Percentiles rank a stretch among this genome's conserved stretches.
These are phyloP conservation scores for Melanostoma scalare DNA, from an alignment of 2,888 invertebrate genomes.

Conservation along the genomic window DNA sequence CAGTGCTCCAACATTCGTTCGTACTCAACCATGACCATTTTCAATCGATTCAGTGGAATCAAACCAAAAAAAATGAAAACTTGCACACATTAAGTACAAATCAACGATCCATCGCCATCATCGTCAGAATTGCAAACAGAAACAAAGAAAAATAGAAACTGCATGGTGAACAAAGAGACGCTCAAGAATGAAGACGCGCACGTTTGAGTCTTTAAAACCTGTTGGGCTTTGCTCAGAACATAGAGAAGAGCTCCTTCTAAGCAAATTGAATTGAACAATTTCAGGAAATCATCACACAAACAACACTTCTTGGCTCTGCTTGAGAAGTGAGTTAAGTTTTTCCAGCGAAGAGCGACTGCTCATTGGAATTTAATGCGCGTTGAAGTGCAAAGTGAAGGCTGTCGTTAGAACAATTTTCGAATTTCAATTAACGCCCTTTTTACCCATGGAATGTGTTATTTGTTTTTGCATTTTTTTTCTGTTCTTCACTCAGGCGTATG, in stretches of 20 bases:
- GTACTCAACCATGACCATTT: conserved; percentile 67
- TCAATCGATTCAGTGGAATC: conserved; percentile 66
- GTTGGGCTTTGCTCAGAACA: conserved; percentile 21
- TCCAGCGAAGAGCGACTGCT: conserved; percentile 36
- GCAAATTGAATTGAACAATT: conserved; percentile 64
- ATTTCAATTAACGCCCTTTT: conserved; percentile 72
- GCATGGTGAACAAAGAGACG: conserved; percentile 20
- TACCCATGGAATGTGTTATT: conserved; percentile 21
- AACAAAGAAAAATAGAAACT: conserved; percentile 25
- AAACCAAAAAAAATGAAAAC: neutral
- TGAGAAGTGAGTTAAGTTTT: neutral
- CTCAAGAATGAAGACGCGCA: conserved; percentile 57
- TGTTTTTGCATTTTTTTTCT: neutral
- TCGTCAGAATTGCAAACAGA: conserved; percentile 38
- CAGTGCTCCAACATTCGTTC: neutral
- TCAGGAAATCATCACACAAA: conserved; percentile 60
- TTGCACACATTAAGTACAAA: conserved; percentile 30
- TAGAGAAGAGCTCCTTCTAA: conserved; percentile 30
- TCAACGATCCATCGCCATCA: conserved; percentile 47
- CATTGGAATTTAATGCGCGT: conserved; percentile 55
- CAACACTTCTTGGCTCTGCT: neutral
- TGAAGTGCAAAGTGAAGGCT: conserved; percentile 71
- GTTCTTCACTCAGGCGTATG: conserved; percentile 44
- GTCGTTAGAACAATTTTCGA: conserved; percentile 69
- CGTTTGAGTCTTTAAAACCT: conserved; percentile 48